Percentiles rank a stretch among this genome's conserved stretches.
phyloP scores from a whole-genome alignment of 2,113 vertebrate species.

The Neogobius melanostomus region DNA sequence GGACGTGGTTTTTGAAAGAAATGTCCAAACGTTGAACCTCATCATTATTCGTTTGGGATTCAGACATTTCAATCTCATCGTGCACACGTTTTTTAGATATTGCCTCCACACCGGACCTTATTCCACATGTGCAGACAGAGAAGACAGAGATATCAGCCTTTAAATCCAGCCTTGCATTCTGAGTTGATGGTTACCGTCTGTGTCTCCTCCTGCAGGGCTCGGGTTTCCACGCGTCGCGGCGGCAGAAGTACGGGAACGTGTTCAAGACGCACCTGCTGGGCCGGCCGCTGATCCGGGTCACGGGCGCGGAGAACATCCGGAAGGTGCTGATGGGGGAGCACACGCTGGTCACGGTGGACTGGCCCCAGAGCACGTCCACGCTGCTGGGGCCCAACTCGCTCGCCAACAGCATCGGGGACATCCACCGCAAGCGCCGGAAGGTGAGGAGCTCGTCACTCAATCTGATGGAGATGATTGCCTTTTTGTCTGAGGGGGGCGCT shows the following conservation, averaged over 20 bases:
- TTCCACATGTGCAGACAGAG: too few species aligned
- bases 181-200: too few species aligned
- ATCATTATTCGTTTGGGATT: too few species aligned
- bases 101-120: too few species aligned
- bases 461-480: too few species aligned
- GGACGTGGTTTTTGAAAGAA: too few species aligned
- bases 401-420: constrained; percentile 95
- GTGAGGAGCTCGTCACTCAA: constrained; percentile 61
- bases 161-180: too few species aligned
- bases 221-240: constrained; percentile 79
- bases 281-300: constrained; percentile 91
- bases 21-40: too few species aligned
- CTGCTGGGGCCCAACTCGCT: constrained; percentile 92
- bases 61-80: too few species aligned
- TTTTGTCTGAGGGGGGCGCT: too few species aligned
- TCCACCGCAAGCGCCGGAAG: constrained; percentile 94
- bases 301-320: constrained; percentile 91
- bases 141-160: too few species aligned
- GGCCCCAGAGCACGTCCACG: constrained; percentile 93
- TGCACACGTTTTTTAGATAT: too few species aligned
- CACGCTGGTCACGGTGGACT: constrained; percentile 92
- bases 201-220: constrained; percentile 74
- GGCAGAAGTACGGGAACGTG: constrained; percentile 91
- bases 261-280: constrained; percentile 97
- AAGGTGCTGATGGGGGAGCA: constrained; percentile 97